phyloP scores from a whole-genome alignment of 1,140 invertebrate species.

The Idris sp. region DNA sequence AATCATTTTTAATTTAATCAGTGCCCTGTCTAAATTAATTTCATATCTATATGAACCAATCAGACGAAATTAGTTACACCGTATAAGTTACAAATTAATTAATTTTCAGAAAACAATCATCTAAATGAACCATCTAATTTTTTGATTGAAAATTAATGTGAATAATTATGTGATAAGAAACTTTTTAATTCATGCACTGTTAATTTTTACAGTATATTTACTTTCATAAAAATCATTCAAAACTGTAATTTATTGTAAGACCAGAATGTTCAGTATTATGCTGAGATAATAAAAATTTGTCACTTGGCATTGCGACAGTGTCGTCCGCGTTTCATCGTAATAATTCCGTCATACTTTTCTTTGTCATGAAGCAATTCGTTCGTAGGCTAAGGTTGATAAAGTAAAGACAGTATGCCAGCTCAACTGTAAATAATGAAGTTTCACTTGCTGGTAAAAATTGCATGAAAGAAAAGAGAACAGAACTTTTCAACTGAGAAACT shows the following conservation, averaged over 20 bases:
- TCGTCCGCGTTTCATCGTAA: constrained; percentile 26
- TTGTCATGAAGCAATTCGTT: constrained; percentile 55
- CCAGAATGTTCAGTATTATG: constrained; percentile 43
- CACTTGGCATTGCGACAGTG: constrained; percentile 36
- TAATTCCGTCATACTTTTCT: constrained; percentile 60
- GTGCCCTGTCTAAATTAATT: too few relatives aligned
- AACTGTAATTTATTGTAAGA: constrained; percentile 47
- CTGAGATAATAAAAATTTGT: constrained; percentile 56
- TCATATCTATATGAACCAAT: too few relatives aligned
- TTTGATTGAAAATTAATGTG: too few relatives aligned
- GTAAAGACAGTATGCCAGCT: constrained; percentile 57
- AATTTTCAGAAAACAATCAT: too few relatives aligned
- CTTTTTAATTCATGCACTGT: too few relatives aligned
- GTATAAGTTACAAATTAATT: too few relatives aligned
- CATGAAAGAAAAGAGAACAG: constrained; percentile 44
- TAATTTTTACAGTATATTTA: too few relatives aligned
- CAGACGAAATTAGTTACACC: too few relatives aligned
- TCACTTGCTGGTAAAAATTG: constrained; percentile 51
- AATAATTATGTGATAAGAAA: too few relatives aligned
- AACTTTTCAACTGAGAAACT: constrained; percentile 44
- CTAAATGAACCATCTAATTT: too few relatives aligned
- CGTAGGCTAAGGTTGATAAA: constrained; percentile 63
- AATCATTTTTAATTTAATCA: too few relatives aligned
- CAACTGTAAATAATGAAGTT: constrained; percentile 67
- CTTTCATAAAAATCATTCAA: too few relatives aligned